Percentiles rank a stretch among this genome's conserved stretches.
Evolutionary conservation across 2,797 vertebrate species (phyloP).

Genomic region (Silurus lanzhouensis): DNA sequence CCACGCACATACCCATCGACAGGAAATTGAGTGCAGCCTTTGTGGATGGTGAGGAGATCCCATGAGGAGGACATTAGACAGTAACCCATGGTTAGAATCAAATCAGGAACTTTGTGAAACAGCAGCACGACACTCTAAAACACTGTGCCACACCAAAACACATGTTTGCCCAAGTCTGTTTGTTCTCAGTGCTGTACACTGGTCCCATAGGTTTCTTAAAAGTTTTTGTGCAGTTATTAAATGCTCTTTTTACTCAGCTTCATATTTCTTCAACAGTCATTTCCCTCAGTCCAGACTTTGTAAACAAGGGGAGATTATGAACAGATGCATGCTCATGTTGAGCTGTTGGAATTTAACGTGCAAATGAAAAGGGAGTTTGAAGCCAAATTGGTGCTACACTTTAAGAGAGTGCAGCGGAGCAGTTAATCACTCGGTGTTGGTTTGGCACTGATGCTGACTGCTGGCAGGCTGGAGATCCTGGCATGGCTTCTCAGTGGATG

Average conservation of each 20-base stretch:
- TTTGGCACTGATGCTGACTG: slow-evolving; percentile 28
- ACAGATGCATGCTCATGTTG: slow-evolving; percentile 34
- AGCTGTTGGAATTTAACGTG: slow-evolving; percentile 37
- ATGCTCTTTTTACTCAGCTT: not conserved
- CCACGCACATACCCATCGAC: not conserved
- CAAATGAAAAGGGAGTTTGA: slow-evolving; percentile 35
- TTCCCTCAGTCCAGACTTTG: slow-evolving; percentile 2
- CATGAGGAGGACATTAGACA: not conserved
- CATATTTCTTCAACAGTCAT: not conserved
- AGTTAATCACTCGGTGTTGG: slow-evolving; percentile 30
- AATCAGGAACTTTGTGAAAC: not conserved
- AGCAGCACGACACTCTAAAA: not conserved
- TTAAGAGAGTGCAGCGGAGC: slow-evolving; percentile 24
- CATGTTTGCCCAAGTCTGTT: not conserved
- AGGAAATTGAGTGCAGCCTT: not conserved
- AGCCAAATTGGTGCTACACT: slow-evolving; percentile 37
- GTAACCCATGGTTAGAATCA: not conserved
- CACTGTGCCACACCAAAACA: not conserved
- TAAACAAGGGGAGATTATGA: slow-evolving; percentile 15
- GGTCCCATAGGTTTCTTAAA: not conserved
- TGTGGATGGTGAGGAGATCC: not conserved
- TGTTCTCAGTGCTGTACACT: not conserved
- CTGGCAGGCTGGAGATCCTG: slow-evolving; percentile 20
- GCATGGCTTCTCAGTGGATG: not conserved
- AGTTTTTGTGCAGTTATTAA: slow-evolving; percentile 12